Conservation (phyloP, 2,113 vertebrate genomes). For the Pteruthius melanotis region DNA sequence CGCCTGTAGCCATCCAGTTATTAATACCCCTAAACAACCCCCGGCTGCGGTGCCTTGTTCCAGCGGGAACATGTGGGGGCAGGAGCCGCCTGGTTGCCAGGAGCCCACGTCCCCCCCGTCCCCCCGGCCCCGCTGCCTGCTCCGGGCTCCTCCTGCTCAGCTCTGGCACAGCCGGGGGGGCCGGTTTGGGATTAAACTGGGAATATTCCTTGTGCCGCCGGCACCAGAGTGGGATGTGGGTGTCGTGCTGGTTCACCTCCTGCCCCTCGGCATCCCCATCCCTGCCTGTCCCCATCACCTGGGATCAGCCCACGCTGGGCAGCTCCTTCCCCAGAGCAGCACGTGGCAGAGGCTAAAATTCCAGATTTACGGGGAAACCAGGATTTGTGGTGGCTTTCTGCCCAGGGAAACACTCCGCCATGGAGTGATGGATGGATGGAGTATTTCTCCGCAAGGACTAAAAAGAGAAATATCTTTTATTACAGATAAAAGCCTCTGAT, state of each 20-base stretch:
- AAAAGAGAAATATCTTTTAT: slow-evolving; percentile 56
- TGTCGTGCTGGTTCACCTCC: not conserved
- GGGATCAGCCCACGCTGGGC: accelerated
- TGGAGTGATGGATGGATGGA: accelerated
- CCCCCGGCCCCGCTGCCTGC: not conserved
- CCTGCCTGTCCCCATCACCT: accelerated
- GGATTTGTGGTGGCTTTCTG: not conserved
- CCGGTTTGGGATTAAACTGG: accelerated
- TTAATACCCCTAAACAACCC: not conserved
- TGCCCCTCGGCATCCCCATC: not conserved
- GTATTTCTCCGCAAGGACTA: not conserved
- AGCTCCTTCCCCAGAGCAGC: not conserved
- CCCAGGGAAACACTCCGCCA: accelerated
- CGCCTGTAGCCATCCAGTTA: not conserved
- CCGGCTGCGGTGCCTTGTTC: not conserved
- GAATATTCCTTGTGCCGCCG: accelerated
- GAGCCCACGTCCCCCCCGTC: not conserved
- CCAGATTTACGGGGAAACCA: not conserved
- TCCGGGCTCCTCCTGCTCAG: not conserved
- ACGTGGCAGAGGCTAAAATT: not conserved
- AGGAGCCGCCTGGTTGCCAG: not conserved
- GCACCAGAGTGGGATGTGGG: accelerated
- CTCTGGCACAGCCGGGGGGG: not conserved
- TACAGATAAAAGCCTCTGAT: slow-evolving; percentile 45
- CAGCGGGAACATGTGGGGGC: slow-evolving; percentile 5